Evolutionary conservation across 2,113 vertebrate genomes (phyloP).

Genomic region (Carassius carassius): DNA sequence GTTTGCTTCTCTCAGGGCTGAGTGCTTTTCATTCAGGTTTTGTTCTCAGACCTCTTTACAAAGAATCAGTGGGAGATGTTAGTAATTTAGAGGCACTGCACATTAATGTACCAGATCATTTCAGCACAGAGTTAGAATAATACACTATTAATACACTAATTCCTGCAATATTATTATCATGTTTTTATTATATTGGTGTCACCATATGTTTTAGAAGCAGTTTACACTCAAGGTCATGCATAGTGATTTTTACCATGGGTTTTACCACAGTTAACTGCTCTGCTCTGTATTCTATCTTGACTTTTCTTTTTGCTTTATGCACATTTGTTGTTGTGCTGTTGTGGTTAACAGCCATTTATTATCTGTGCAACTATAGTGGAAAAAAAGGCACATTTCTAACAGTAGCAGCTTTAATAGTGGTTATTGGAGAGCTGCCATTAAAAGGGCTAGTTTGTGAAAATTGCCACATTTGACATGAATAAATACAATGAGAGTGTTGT

Average conservation of each 20-base stretch:
- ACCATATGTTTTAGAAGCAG: no score
- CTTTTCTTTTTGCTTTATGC: no score
- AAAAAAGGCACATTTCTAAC: neutral
- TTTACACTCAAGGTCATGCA: no score
- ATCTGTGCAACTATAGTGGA: neutral
- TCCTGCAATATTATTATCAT: no score
- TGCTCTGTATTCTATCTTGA: no score
- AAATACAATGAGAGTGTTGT: neutral
- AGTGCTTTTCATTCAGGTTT: slow-evolving; percentile 20
- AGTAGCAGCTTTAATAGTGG: neutral
- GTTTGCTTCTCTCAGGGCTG: slow-evolving; percentile 3
- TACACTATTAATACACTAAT: no score
- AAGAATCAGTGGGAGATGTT: neutral
- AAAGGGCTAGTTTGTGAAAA: neutral
- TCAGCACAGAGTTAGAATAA: no score
- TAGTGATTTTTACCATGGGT: no score
- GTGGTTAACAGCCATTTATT: neutral
- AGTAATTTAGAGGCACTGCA: neutral
- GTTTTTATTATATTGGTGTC: no score
- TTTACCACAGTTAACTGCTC: no score
- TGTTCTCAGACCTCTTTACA: neutral
- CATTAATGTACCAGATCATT: neutral
- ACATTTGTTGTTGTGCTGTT: no score
- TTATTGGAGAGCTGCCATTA: neutral
- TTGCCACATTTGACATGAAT: neutral